phyloP scores from a whole-genome alignment of 1,140 invertebrate genomes.

The Lamellibrachia luymesi region DNA sequence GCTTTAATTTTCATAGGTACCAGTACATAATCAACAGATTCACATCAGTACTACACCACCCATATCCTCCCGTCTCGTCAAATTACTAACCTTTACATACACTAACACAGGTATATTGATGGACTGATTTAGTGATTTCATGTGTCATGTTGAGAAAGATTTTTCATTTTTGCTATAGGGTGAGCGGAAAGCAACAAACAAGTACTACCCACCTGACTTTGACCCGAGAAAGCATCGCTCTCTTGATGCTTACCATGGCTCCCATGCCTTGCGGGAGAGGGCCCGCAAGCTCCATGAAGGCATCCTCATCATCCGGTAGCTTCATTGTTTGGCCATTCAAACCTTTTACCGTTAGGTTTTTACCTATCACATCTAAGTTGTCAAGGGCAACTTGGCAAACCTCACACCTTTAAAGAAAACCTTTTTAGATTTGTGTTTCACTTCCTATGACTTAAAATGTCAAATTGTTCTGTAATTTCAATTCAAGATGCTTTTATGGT shows the following conservation, averaged over 20 bases:
- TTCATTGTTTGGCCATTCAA: not conserved
- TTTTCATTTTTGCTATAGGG: slow-evolving; percentile 62
- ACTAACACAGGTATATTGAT: not conserved
- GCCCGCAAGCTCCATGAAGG: slow-evolving; percentile 92
- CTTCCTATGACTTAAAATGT: not conserved
- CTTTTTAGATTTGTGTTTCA: not conserved
- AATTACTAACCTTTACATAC: not conserved
- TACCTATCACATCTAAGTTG: no score
- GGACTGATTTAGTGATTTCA: not conserved
- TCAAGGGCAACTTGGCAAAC: not conserved
- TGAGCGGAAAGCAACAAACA: slow-evolving; percentile 96
- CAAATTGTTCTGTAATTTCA: not conserved
- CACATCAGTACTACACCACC: no score
- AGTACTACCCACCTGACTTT: slow-evolving; percentile 99
- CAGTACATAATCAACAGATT: no score
- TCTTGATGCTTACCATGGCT: slow-evolving; percentile 87
- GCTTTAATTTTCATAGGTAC: no score
- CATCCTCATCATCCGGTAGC: slow-evolving; percentile 85
- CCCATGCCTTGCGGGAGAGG: slow-evolving; percentile 92
- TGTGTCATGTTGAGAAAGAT: not conserved
- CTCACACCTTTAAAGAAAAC: not conserved
- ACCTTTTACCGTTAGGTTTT: no score
- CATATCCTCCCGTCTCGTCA: no score
- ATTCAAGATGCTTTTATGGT: not conserved
- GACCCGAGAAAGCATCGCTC: slow-evolving; percentile 83